Conservation (phyloP, 2,797 vertebrate species). For the Liparis tanakae region DNA sequence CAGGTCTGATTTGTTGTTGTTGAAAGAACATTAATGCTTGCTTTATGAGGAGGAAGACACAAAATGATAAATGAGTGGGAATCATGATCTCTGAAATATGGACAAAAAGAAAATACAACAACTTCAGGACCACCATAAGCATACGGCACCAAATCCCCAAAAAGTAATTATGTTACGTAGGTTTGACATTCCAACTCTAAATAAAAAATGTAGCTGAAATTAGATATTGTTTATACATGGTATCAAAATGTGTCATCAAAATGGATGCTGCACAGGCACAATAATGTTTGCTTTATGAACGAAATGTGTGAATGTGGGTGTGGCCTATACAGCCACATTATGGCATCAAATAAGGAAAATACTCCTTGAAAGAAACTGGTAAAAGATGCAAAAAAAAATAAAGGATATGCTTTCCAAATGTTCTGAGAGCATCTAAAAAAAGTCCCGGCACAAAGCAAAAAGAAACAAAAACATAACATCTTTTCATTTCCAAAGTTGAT, state of each 20-base stretch:
- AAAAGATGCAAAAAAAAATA: not conserved
- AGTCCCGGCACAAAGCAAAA: not conserved
- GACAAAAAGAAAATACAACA: not conserved
- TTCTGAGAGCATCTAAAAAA: not conserved
- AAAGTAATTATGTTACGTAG: not conserved
- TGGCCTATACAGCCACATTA: not conserved
- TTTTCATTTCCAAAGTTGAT: not conserved
- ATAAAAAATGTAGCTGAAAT: not conserved
- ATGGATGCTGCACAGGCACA: not conserved
- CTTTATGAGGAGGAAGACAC: not conserved
- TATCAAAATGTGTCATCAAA: not conserved
- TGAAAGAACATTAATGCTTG: not conserved
- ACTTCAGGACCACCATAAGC: not conserved
- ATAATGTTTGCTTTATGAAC: not conserved
- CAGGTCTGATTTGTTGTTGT: not conserved
- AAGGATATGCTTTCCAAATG: not conserved
- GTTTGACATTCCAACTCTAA: not conserved
- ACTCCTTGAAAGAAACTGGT: not conserved
- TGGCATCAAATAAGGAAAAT: not conserved
- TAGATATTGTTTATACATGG: not conserved
- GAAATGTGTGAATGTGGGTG: not conserved
- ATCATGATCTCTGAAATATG: not conserved
- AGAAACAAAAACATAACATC: not conserved
- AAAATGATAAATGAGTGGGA: not conserved
- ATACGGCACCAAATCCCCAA: not conserved